A percentile compares a stretch with the other conserved stretches of the same genome.
These are phyloP conservation scores for Tetramorium bicarinatum DNA, from an alignment of 2,888 invertebrate genomes.

Conservation along the genomic window DNA sequence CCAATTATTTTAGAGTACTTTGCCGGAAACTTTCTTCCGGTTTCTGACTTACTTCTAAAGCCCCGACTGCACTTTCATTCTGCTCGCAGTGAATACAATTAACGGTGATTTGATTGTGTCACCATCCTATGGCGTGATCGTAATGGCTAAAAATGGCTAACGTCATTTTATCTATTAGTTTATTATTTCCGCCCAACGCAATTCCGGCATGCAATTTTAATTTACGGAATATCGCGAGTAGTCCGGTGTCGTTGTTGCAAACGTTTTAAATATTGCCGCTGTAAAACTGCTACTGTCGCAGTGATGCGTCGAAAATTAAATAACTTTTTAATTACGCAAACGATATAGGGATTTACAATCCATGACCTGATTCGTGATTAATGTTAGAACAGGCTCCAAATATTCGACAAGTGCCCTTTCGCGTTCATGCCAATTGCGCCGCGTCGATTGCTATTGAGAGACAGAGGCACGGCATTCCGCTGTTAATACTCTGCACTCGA, in stretches of 20 bases:
- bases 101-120: constrained; percentile 6
- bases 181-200: background rate
- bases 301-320: constrained; percentile 36
- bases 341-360: constrained; percentile 23
- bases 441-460: constrained; percentile 69
- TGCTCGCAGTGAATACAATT: background rate
- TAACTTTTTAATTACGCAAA: constrained; percentile 28
- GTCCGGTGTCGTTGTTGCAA: background rate
- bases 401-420: constrained; percentile 67
- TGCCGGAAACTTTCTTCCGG: constrained; percentile 9
- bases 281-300: background rate
- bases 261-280: constrained; percentile 37
- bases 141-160: background rate
- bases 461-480: constrained; percentile 48
- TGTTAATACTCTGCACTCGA: constrained; percentile 46
- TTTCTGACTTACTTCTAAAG: constrained; percentile 7
- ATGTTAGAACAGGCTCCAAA: constrained; percentile 62
- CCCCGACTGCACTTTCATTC: constrained; percentile 7
- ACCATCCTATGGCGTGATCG: background rate
- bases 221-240: background rate
- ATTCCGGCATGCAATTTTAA: constrained; percentile 48
- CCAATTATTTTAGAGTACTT: constrained; percentile 30
- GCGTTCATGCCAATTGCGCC: constrained; percentile 73
- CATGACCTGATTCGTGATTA: constrained; percentile 63
- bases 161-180: background rate